phyloP scores from a whole-genome alignment of 2,113 vertebrate genomes.

The Microtus ochrogaster region DNA sequence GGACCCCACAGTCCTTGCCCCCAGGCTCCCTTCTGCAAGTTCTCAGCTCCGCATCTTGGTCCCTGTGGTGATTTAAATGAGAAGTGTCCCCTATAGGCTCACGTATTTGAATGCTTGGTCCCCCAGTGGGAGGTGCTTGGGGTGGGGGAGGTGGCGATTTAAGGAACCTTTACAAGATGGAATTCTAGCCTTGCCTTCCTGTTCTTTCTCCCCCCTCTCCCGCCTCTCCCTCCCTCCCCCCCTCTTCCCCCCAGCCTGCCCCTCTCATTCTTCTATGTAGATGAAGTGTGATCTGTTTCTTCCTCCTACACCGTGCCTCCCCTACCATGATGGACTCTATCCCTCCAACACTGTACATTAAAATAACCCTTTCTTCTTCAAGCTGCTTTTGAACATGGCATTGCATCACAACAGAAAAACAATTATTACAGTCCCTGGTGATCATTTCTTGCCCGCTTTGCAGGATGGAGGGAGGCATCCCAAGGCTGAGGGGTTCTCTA shows the following conservation, averaged over 20 bases:
- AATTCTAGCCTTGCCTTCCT: not conserved
- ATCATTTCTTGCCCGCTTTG: not conserved
- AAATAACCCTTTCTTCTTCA: not conserved
- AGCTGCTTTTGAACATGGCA: not conserved
- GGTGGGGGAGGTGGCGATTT: rapidly evolving
- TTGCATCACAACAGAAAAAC: not conserved
- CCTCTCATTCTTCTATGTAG: not conserved
- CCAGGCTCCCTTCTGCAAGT: no score
- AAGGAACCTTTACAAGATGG: not conserved
- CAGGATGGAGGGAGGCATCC: not conserved
- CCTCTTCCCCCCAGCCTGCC: not conserved
- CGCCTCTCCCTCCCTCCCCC: not conserved
- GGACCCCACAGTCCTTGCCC: not conserved
- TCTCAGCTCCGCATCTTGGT: not conserved
- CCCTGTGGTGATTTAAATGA: not conserved
- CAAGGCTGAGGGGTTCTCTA: not conserved
- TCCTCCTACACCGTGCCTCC: not conserved
- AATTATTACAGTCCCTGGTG: not conserved
- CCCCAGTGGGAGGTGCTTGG: not conserved
- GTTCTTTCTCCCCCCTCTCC: not conserved
- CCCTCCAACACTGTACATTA: not conserved
- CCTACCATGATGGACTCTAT: not conserved
- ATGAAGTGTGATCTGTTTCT: not conserved
- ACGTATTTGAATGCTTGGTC: not conserved
- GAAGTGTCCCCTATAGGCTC: not conserved